Evolutionary conservation across 2,797 vertebrate species (phyloP), one percentile per base, ranked within the genome.

Genomic region (Acrossocheilus wenchowensis): DNA sequence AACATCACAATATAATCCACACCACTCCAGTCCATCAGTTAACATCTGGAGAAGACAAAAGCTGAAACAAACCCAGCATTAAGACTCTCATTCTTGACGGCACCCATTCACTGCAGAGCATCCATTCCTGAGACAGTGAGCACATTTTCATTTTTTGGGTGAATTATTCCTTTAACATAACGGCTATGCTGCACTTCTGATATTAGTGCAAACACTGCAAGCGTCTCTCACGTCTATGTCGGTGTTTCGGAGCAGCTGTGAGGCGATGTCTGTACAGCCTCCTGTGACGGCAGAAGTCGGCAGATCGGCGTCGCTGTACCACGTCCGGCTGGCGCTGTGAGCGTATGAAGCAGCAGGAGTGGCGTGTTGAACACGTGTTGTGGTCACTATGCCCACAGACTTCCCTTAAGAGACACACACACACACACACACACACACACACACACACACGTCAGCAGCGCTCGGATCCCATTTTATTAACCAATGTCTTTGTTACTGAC

Each of bases 301-400:
- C 93, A 96, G 86, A 87, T 96, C 94, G 0, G 94, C 92, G 4
- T 96, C 95, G 4, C 94, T 92, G 94, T 96, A 96, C 96, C 96
- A 96, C 75, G 88, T 93, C 87, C 95, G 92, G 92, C 95, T 96
- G 93, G 92, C 94, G 1, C 93, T 95, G 93, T 96, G 95, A 87
- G 95, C 95, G 0, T 95, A 96, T 79, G 85, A 87, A 80, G 93
- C 77, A 0, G 96, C 95, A 2, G 96, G 96, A 1, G 96, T 95
- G 52, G 95, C 95, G 0, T 96, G 95, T 83, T 96, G 95, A 52
- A 96, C 95, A 0, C 95, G 92, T 0, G 96, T 96, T 15, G 95
- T 96, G 0, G 95, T 96, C 26, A 96, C 95, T 4, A 96, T 92
- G 21, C 95, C 95, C 0, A 96, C 95, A 21, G 96, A 96, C 91